phyloP scores from a whole-genome alignment of 2,797 vertebrate species.

The Chrysocyon brachyurus region DNA sequence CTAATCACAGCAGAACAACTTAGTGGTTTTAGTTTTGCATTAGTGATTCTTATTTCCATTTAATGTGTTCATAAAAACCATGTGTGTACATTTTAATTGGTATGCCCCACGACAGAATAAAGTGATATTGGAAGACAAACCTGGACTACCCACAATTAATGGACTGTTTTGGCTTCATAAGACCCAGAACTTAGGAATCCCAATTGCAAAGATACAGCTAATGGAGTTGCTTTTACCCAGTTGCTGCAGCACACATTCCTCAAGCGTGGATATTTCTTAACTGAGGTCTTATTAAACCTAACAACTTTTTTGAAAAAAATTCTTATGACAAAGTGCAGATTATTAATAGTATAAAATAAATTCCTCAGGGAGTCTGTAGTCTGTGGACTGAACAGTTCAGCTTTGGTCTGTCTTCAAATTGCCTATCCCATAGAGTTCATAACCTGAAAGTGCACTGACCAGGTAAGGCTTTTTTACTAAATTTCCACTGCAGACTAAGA shows the following conservation, averaged over 20 bases:
- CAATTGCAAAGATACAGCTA: neutral
- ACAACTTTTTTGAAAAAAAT: neutral
- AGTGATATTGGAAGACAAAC: neutral
- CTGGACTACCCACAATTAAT: neutral
- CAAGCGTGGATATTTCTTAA: neutral
- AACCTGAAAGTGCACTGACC: neutral
- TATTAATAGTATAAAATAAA: neutral
- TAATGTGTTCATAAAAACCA: slow-evolving; percentile 60
- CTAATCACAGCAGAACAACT: slow-evolving; percentile 64
- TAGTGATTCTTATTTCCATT: slow-evolving; percentile 58
- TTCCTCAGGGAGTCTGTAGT: neutral
- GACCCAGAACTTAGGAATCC: neutral
- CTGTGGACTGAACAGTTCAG: neutral
- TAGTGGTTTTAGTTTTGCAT: slow-evolving; percentile 74
- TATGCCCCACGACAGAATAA: slow-evolving; percentile 30
- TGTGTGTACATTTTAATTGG: slow-evolving; percentile 1
- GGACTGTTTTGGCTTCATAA: neutral
- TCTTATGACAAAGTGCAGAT: neutral
- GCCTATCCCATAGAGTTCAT: neutral
- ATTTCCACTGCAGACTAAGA: neutral
- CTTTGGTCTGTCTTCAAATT: slow-evolving; percentile 18
- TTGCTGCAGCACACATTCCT: neutral
- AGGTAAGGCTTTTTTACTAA: neutral
- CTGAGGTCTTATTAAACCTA: neutral
- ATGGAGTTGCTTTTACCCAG: neutral